Base-by-base conservation (phyloP, 2,888 invertebrate species). In the Homarus gammarus region DNA sequence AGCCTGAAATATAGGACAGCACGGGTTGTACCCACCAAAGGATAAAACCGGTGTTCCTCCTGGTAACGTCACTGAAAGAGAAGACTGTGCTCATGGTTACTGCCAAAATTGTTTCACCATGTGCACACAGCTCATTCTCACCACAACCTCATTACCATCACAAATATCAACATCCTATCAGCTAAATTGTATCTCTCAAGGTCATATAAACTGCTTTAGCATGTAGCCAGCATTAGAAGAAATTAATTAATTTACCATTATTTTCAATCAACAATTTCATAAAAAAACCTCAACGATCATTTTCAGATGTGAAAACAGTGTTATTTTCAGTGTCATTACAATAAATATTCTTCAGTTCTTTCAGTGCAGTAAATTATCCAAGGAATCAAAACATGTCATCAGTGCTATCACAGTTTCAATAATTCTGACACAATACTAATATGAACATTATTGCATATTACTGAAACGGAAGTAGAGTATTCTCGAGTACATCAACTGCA, bases 51-150 rank as follows among this genome's bases (percentile, higher is more conserved):
- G 89, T 81, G 89, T 79, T 68, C 84, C 89, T 89, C 84, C 89
- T 64, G 89, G 84, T 85, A 89, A 73, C 84, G 85, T 61, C 81
- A 89, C 89, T 89, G 89, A 89, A 89, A 89, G 79, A 89, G 73
- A 89, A 89, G 84, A 89, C 79, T 89, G 70, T 49, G 49, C 83
- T 87, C 40, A 84, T 49, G 88, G 84, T 89, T 89, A 89, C 56
- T 82, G 75, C 83, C 83, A 72, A 44, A 36, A 44, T 64, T 3
- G 81, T 73, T 70, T 64, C 49, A 61, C 73, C 44, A 51, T 82
- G 72, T n/a, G 73, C 73, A 87, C 73, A 87, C 70, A 82, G 87
- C 87, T 87, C 82, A 82, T 49, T 40, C 33, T 73, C 72, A 81
- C 81, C 33, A 61, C 77, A 77, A 44, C 82, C 22, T 68, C 15